phyloP scores from a whole-genome alignment of 2,113 vertebrate genomes.

The Telmatochromis bifrenatus region DNA sequence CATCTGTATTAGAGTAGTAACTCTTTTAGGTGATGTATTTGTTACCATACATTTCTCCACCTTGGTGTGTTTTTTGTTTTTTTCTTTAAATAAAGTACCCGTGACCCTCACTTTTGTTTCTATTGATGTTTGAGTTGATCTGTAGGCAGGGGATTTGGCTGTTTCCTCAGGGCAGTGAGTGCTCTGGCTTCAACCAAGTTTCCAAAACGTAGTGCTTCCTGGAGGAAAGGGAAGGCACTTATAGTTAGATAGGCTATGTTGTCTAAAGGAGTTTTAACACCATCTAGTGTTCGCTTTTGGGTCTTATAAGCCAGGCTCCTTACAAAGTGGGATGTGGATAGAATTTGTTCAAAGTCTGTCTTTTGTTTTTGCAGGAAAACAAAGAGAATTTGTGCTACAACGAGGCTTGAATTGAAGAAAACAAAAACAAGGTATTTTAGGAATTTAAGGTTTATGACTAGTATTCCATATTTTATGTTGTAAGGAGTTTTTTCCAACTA shows the following conservation, averaged over 20 bases:
- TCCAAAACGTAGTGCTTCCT: constrained; percentile 13
- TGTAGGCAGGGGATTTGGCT: neutral
- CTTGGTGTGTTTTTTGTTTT: neutral
- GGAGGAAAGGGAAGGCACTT: neutral
- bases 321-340: neutral
- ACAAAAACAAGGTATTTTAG: constrained; percentile 54
- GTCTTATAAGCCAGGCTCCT: neutral
- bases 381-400: constrained; percentile 24
- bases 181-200: constrained; percentile 37
- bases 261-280: constrained; percentile 13
- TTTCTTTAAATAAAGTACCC: neutral
- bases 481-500: neutral
- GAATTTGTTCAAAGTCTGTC: neutral
- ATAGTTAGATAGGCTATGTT: neutral
- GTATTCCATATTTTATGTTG: neutral
- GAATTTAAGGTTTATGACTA: neutral
- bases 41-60: neutral
- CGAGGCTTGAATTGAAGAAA: constrained; percentile 23
- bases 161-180: constrained; percentile 47
- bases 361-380: constrained; percentile 44
- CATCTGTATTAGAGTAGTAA: neutral
- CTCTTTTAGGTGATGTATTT: neutral
- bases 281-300: constrained; percentile 58
- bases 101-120: constrained; percentile 19
- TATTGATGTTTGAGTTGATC: constrained; percentile 35